A percentile compares a stretch with the other conserved stretches of the same genome.
These are phyloP conservation scores for Listronotus oregonensis DNA, from an alignment of 1,140 invertebrate genomes.

Conservation along the genomic window DNA sequence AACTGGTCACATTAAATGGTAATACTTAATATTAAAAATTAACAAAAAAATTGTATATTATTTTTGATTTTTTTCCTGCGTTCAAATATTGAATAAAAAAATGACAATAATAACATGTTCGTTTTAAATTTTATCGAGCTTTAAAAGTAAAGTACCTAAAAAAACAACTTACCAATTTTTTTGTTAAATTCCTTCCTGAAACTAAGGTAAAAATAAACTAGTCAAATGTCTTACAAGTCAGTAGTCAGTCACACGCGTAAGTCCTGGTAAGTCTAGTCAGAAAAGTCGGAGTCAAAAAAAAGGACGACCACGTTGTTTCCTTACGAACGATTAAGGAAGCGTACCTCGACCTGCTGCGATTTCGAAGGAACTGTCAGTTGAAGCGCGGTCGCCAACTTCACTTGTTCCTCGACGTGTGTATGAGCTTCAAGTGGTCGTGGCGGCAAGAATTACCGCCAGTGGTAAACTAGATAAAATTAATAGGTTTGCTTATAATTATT, in stretches of 20 bases:
- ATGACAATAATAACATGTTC: too few species aligned
- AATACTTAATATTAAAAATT: too few species aligned
- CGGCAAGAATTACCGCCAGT: background rate
- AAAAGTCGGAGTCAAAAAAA: slow-evolving; percentile 2
- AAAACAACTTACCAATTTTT: too few species aligned
- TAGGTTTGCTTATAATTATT: too few species aligned
- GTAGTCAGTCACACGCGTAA: background rate
- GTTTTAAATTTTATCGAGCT: too few species aligned
- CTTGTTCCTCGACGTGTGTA: slow-evolving; percentile 14
- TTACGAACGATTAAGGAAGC: slow-evolving; percentile 17
- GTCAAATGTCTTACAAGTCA: background rate
- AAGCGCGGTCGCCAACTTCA: slow-evolving; percentile 17
- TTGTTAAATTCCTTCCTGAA: background rate
- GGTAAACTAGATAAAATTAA: background rate
- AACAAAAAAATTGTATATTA: too few species aligned
- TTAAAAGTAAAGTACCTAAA: too few species aligned
- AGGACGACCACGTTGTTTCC: slow-evolving; percentile 25
- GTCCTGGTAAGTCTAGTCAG: background rate
- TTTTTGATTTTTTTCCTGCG: too few species aligned
- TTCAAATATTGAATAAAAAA: too few species aligned
- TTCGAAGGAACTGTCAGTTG: slow-evolving; percentile 22
- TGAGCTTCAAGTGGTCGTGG: slow-evolving; percentile 16
- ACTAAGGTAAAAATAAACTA: background rate
- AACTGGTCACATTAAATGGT: too few species aligned
- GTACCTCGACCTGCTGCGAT: slow-evolving; percentile 18